Evolutionary conservation across 2,113 vertebrate species (phyloP), one percentile per base, ranked within the genome.

Genomic region (Corythaixoides concolor): DNA sequence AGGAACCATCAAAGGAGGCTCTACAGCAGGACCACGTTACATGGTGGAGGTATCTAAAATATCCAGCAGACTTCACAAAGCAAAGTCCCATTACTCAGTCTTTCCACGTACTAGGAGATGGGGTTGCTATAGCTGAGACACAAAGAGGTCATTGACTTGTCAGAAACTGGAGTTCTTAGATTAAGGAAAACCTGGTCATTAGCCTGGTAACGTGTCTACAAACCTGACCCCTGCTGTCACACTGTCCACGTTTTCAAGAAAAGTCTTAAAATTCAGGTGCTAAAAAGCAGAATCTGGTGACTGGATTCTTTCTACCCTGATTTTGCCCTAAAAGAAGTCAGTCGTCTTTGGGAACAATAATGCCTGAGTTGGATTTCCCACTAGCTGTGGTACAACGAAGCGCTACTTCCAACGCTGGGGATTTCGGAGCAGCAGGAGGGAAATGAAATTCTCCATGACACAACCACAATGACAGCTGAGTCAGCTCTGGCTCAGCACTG

Each of bases 381-480:
- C 79, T 75, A 17, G 2, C 68, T 75, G 64, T 43, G 74, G 55
- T 62, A 70, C 77, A 75, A 69, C 88, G 84, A 89, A 94, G 72
- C 15, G 3, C 69, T 27, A 2, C 77, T 76, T 95, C 93, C 89
- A 95, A 0, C 12, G 2, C 90, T 45, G 76, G 90, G 89, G 87
- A 90, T 90, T 94, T 80, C 56, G 82, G 95, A 97, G 95, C 95
- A 96, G 95, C 90, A 81, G 85, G 85, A 96, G 95, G 93, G 88
- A 96, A 95, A 96, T 96, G 68, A 95, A 88, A 92, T 84, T 96
- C 92, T 96, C 95, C 33, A 5, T 95, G 95, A 89, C 88, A 90
- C 82, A 94, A 90, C 53, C 18, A 23, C 88, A 89, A 18, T 97
- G 97, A 84, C 35, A 94, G 97, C 98, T 98, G 98, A 98, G 93